Conservation (phyloP, 2,888 invertebrate genomes). For the Morpho helenor region DNA sequence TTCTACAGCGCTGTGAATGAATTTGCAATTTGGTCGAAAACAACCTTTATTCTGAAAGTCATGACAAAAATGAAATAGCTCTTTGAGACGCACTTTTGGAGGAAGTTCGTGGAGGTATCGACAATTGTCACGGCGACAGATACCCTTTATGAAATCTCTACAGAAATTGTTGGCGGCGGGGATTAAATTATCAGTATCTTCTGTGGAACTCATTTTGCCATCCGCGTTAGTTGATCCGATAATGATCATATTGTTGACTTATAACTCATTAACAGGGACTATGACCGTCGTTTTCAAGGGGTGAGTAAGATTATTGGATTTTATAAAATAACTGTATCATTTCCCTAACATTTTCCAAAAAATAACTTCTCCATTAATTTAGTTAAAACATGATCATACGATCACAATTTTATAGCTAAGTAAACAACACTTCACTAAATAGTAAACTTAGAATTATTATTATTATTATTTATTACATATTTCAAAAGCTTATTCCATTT, state of each 20-base stretch:
- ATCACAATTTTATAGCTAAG: too few relatives aligned
- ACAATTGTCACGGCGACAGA: constrained; percentile 76
- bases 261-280: background rate
- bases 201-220: constrained; percentile 43
- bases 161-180: constrained; percentile 52
- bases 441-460: too few relatives aligned
- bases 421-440: too few relatives aligned
- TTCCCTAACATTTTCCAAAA: too few relatives aligned
- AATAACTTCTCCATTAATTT: too few relatives aligned
- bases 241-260: constrained; percentile 36
- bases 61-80: constrained; percentile 76
- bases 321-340: too few relatives aligned
- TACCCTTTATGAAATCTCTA: constrained; percentile 72
- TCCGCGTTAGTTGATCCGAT: constrained; percentile 35
- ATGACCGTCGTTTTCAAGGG: background rate
- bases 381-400: too few relatives aligned
- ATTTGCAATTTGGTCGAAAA: constrained; percentile 82
- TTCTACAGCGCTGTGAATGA: constrained; percentile 83
- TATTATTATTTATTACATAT: too few relatives aligned
- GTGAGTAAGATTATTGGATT: background rate
- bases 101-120: constrained; percentile 65
- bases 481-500: too few relatives aligned
- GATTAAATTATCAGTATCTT: constrained; percentile 44
- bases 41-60: constrained; percentile 85
- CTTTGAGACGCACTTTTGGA: constrained; percentile 52